A percentile compares a stretch with the other conserved stretches of the same genome.
These are phyloP conservation scores for Phocoena sinus DNA, from an alignment of 2,113 vertebrate genomes.

Conservation along the genomic window DNA sequence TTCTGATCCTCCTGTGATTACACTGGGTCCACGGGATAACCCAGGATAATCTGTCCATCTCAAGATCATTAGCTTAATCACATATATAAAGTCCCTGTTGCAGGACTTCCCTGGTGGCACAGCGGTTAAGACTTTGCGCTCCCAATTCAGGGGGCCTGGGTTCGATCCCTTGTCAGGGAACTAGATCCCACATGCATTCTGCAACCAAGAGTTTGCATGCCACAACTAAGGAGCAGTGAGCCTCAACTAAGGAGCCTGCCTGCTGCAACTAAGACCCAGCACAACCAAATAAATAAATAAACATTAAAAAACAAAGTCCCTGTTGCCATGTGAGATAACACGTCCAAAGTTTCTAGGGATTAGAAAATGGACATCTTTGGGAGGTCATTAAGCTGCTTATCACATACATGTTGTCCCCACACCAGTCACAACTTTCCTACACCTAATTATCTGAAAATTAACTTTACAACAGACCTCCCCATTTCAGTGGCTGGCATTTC, in stretches of 20 bases:
- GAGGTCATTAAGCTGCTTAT: background rate
- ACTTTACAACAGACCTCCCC: background rate
- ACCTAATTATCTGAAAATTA: background rate
- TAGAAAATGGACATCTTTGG: background rate
- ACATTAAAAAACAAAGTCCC: background rate
- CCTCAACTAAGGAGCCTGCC: too few relatives aligned
- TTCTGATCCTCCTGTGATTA: background rate
- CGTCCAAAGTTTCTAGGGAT: background rate
- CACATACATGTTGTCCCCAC: background rate
- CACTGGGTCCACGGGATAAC: background rate
- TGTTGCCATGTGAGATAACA: background rate
- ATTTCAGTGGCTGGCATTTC: background rate
- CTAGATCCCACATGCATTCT: too few relatives aligned
- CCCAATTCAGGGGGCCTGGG: too few relatives aligned
- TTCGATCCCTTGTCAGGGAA: too few relatives aligned
- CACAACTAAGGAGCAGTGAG: too few relatives aligned
- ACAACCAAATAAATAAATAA: too few relatives aligned
- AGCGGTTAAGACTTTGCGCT: too few relatives aligned
- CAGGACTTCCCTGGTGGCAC: too few relatives aligned
- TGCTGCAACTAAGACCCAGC: too few relatives aligned
- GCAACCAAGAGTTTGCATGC: too few relatives aligned
- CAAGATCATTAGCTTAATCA: background rate
- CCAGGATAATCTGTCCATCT: background rate
- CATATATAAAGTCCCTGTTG: background rate
- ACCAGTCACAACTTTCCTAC: background rate